phyloP scores from a whole-genome alignment of 2,113 vertebrate genomes.

The Serranochromis macrocephalus region DNA sequence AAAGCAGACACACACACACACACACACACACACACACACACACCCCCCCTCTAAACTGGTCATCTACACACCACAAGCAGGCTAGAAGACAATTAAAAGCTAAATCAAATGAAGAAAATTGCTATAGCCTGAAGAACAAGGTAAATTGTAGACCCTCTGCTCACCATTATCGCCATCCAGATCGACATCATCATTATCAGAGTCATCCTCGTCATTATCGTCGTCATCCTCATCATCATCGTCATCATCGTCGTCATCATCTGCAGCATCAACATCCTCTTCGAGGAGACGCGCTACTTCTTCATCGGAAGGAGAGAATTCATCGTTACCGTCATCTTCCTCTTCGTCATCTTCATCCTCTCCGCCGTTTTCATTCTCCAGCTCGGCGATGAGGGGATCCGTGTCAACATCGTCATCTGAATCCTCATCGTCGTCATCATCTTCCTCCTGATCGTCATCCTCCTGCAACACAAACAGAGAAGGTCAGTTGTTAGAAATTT shows the following conservation, averaged over 20 bases:
- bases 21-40: fast-evolving
- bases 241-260: conserved; percentile 75
- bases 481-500: neutral
- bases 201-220: conserved; percentile 74
- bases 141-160: conserved; percentile 34
- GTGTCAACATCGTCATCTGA: conserved; percentile 93
- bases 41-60: neutral
- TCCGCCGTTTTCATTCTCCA: conserved; percentile 84
- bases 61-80: neutral
- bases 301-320: conserved; percentile 90
- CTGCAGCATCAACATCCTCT: conserved; percentile 84
- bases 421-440: conserved; percentile 91
- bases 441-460: conserved; percentile 82
- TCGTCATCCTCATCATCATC: conserved; percentile 52
- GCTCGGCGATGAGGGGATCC: conserved; percentile 85
- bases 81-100: neutral
- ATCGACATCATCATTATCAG: conserved; percentile 79
- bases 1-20: neutral
- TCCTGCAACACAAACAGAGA: conserved; percentile 47
- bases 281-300: conserved; percentile 87
- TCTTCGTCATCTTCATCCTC: conserved; percentile 84
- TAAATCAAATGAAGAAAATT: neutral
- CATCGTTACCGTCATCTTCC: conserved; percentile 84
- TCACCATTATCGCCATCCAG: conserved; percentile 91
- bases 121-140: neutral